phyloP scores from a whole-genome alignment of 1,140 invertebrate species.

The Drosophila simulans region DNA sequence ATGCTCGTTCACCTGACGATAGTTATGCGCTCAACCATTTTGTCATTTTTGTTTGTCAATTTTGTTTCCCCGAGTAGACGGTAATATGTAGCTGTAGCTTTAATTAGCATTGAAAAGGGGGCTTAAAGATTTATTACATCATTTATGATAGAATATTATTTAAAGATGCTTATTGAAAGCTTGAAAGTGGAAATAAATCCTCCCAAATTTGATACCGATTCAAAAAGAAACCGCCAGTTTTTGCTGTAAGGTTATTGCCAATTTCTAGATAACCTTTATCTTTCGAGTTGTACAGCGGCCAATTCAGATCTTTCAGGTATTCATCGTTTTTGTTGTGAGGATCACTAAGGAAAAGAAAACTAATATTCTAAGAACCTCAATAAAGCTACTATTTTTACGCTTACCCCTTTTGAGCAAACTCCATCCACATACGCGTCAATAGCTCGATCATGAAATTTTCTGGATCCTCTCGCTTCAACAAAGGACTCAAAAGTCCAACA shows the following conservation, averaged over 20 bases:
- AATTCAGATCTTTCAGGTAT: constrained; percentile 77
- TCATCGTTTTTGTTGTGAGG: constrained; percentile 61
- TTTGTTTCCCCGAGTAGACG: neutral
- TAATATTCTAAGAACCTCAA: too few species aligned
- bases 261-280: constrained; percentile 86
- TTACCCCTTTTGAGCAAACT: constrained; percentile 85
- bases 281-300: constrained; percentile 85
- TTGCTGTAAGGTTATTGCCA: constrained; percentile 80
- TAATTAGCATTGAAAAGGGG: too few species aligned
- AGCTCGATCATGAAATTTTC: constrained; percentile 85
- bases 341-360: constrained; percentile 47
- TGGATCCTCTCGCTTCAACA: constrained; percentile 84
- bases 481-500: constrained; percentile 78
- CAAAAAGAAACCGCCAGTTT: constrained; percentile 84
- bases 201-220: constrained; percentile 87
- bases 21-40: constrained; percentile 28
- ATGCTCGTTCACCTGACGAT: constrained; percentile 15
- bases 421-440: constrained; percentile 85
- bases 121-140: neutral
- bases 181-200: constrained; percentile 84
- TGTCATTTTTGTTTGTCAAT: constrained; percentile 15
- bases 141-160: too few species aligned
- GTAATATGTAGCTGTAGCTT: too few species aligned
- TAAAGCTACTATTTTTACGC: neutral
- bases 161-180: neutral